Percentiles rank a stretch among this genome's conserved stretches.
Evolutionary conservation across 2,797 vertebrate species (phyloP).

Genomic region (Fistularia commersonii): DNA sequence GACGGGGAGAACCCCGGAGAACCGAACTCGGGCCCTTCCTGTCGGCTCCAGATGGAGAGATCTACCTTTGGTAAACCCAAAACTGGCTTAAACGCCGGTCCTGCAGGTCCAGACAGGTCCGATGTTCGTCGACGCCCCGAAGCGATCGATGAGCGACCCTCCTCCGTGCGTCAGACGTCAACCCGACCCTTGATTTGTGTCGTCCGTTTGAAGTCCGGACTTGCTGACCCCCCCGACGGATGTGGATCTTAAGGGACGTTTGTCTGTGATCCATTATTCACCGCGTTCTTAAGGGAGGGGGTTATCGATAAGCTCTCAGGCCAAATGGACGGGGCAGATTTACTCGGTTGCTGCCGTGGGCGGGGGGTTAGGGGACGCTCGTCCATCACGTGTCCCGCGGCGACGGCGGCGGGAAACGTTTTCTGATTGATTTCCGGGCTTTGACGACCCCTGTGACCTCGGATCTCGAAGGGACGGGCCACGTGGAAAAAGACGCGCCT

Average conservation of each 20-base stretch:
- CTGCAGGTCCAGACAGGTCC: too few species aligned
- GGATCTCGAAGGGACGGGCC: too few species aligned
- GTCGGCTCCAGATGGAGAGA: too few species aligned
- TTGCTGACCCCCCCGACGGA: conserved; percentile 65
- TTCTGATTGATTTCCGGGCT: too few species aligned
- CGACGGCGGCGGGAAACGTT: too few species aligned
- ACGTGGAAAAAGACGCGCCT: too few species aligned
- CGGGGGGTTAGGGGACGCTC: conserved; percentile 4
- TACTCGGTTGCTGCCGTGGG: not conserved
- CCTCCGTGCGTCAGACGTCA: conserved; percentile 46
- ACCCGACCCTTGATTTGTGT: conserved; percentile 55
- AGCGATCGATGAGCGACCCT: conserved; percentile 48
- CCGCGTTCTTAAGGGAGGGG: conserved; percentile 42
- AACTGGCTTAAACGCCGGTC: too few species aligned
- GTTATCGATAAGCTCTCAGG: conserved; percentile 51
- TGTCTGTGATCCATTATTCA: conserved; percentile 75
- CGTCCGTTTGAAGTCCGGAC: conserved; percentile 64
- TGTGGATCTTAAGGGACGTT: conserved; percentile 67
- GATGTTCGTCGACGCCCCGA: too few species aligned
- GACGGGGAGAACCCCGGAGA: too few species aligned
- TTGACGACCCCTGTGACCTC: too few species aligned
- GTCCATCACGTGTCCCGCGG: not conserved
- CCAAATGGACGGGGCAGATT: conserved; percentile 44
- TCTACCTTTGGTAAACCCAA: too few species aligned
- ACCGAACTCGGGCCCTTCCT: too few species aligned